A percentile compares a stretch with the other conserved stretches of the same genome.
Conservation (phyloP, 1,140 invertebrate genomes). For the Leptonema lineaticorne region DNA sequence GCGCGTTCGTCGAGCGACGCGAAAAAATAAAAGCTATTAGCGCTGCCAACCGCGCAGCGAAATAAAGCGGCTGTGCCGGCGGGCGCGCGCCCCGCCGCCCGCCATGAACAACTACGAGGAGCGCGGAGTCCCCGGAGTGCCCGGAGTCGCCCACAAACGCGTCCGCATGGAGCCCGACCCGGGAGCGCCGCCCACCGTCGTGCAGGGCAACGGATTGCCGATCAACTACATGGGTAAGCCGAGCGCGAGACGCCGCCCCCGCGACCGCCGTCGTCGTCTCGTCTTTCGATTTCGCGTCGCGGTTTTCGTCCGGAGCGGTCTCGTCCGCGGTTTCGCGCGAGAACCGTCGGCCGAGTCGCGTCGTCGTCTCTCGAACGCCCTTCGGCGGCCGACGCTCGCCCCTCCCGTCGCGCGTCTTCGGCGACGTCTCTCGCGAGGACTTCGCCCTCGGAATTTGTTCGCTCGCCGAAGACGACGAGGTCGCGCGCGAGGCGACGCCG, state of each 20-base stretch:
- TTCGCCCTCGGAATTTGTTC: background rate
- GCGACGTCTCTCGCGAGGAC: background rate
- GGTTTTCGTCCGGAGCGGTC: too few species aligned
- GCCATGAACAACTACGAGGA: constrained; percentile 59
- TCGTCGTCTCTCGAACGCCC: background rate
- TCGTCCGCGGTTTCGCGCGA: background rate
- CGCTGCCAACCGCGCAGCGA: constrained; percentile 19
- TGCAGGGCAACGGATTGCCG: constrained; percentile 56
- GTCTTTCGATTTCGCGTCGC: background rate
- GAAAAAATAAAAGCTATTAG: constrained; percentile 20
- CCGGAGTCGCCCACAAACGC: constrained; percentile 52
- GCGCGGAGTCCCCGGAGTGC: constrained; percentile 49
- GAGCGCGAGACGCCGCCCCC: constrained; percentile 9
- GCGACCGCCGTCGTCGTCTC: background rate
- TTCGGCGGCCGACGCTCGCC: background rate
- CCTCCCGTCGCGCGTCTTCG: background rate
- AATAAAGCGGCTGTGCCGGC: constrained; percentile 22
- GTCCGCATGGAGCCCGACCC: constrained; percentile 56
- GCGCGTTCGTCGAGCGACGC: background rate
- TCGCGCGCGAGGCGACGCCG: background rate
- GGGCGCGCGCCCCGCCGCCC: constrained; percentile 34
- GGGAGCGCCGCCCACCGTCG: constrained; percentile 54
- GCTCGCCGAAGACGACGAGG: too few species aligned
- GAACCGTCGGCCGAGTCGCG: background rate
- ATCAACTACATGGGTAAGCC: constrained; percentile 56